phyloP scores from a whole-genome alignment of 2,888 invertebrate genomes.

The Ashinkailepas kermadecensis region DNA sequence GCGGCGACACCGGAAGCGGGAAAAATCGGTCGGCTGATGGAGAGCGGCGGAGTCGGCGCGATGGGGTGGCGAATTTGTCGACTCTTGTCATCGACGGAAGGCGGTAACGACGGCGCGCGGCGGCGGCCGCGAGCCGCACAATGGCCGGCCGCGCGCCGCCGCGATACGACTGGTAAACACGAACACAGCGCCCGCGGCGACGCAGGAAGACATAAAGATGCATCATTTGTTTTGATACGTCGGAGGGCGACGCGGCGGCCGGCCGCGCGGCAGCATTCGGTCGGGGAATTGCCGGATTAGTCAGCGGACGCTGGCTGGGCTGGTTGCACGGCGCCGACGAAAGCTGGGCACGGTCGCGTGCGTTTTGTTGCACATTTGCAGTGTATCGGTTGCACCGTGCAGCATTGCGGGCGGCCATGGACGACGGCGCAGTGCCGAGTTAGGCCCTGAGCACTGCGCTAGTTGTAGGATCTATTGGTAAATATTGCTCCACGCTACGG shows the following conservation, averaged over 20 bases:
- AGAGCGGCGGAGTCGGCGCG: background rate
- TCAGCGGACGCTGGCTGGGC: too few relatives aligned
- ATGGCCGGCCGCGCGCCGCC: constrained; percentile 13
- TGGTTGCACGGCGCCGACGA: too few relatives aligned
- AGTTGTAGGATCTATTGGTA: background rate
- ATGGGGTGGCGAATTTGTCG: constrained; percentile 1
- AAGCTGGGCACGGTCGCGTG: too few relatives aligned
- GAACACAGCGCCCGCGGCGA: background rate
- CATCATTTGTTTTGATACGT: constrained; percentile 3
- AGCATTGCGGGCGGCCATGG: background rate
- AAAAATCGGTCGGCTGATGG: constrained; percentile 8
- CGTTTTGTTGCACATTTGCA: background rate
- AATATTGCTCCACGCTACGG: background rate
- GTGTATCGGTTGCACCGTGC: background rate
- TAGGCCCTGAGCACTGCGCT: too few relatives aligned
- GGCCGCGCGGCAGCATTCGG: background rate
- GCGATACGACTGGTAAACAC: background rate
- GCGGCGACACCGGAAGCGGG: constrained; percentile 15
- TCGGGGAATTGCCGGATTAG: background rate
- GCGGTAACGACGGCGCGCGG: constrained; percentile 1
- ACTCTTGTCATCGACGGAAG: constrained; percentile 6
- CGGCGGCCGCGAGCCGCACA: background rate
- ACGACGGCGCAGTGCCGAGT: too few relatives aligned
- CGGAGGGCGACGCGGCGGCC: background rate
- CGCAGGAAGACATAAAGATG: constrained; percentile 15